Percentiles rank a stretch among this genome's conserved stretches.
Conservation (phyloP, 2,888 invertebrate genomes). For the Amphimallon solstitiale region DNA sequence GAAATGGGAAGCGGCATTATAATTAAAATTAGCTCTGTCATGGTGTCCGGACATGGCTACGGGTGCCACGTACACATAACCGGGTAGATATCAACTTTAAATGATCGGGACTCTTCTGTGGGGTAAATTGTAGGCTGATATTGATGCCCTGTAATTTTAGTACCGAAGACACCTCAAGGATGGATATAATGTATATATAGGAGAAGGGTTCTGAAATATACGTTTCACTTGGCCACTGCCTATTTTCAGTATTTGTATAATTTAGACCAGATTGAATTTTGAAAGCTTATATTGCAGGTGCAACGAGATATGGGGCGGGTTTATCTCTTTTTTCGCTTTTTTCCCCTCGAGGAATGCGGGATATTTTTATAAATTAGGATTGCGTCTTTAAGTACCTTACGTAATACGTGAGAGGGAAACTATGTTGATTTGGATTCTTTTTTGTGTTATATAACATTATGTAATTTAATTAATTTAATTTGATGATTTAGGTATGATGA, state of each 20-base stretch:
- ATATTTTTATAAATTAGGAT: background rate
- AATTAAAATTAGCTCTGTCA: slow-evolving; percentile 45
- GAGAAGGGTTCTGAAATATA: slow-evolving; percentile 49
- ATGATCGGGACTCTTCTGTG: slow-evolving; percentile 25
- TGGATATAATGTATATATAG: slow-evolving; percentile 11
- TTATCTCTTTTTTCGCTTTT: slow-evolving; percentile 2
- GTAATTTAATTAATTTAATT: slow-evolving; percentile 2
- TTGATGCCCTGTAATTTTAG: slow-evolving; percentile 58
- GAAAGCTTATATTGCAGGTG: slow-evolving; percentile 37
- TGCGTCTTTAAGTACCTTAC: background rate
- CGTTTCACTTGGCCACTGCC: slow-evolving; percentile 47
- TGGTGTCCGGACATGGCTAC: slow-evolving; percentile 7
- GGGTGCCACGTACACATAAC: background rate
- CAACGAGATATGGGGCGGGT: background rate
- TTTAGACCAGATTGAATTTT: slow-evolving; percentile 44
- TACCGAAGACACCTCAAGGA: slow-evolving; percentile 55
- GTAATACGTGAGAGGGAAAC: background rate
- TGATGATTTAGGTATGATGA: background rate
- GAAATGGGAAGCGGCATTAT: slow-evolving; percentile 23
- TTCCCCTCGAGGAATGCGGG: no score
- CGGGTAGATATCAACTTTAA: slow-evolving; percentile 17
- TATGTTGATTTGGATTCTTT: background rate
- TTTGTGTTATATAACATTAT: background rate
- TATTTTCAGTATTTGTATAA: slow-evolving; percentile 57
- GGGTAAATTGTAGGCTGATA: slow-evolving; percentile 54